These are phyloP conservation scores for Sclerurus mexicanus DNA, from an alignment of 2,113 vertebrate species.

Conservation along the genomic window DNA sequence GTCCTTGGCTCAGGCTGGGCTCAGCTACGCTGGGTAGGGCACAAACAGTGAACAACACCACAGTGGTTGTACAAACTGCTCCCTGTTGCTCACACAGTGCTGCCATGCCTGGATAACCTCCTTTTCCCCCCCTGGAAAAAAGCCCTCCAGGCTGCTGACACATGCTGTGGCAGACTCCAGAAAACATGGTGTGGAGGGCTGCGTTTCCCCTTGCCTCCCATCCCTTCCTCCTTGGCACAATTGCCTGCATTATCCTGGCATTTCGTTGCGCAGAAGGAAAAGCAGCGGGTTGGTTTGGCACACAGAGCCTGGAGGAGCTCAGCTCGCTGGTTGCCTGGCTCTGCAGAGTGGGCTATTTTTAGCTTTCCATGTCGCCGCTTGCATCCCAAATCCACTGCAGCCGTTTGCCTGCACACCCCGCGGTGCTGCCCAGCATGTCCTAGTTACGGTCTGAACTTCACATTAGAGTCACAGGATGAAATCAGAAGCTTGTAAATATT, in stretches of 20 bases:
- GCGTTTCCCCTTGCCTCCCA: not conserved
- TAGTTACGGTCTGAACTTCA: not conserved
- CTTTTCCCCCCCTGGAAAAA: not conserved
- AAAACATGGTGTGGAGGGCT: not conserved
- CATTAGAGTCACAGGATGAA: not conserved
- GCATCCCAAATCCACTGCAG: not conserved
- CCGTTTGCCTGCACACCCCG: not conserved
- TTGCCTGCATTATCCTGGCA: accelerated
- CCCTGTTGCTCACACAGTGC: not conserved
- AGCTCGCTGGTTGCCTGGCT: not conserved
- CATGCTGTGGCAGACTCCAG: not conserved
- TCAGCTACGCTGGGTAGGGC: not conserved
- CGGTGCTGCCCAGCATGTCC: not conserved
- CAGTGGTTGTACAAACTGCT: not conserved
- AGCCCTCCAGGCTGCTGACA: not conserved
- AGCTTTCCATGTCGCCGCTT: not conserved
- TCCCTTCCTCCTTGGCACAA: not conserved
- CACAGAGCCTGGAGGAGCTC: not conserved
- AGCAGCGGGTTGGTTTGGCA: not conserved
- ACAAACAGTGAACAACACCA: not conserved
- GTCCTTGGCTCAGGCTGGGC: not conserved
- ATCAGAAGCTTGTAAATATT: constrained; percentile 71
- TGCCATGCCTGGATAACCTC: not conserved
- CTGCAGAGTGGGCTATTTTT: not conserved
- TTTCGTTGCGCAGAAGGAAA: accelerated